phyloP scores from a whole-genome alignment of 1,140 invertebrate genomes.

The Rhizoglyphus robini region DNA sequence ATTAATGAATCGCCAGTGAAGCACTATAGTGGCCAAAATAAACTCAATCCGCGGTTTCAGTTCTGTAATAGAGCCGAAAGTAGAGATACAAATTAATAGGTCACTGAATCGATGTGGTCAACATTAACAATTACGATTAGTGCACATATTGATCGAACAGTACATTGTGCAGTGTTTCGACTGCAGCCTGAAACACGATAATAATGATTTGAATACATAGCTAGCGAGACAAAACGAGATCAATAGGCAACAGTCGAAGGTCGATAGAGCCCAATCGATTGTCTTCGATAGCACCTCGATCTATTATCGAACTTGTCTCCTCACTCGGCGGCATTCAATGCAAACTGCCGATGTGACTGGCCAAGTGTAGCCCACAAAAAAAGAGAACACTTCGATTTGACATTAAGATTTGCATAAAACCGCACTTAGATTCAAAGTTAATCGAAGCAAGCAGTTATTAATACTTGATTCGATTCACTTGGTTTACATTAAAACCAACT shows the following conservation, averaged over 20 bases:
- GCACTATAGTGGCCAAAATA: too few relatives aligned
- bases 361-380: too few relatives aligned
- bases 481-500: not conserved
- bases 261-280: not conserved
- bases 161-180: not conserved
- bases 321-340: not conserved
- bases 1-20: too few relatives aligned
- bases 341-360: not conserved
- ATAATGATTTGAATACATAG: not conserved
- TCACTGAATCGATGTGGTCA: not conserved
- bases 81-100: not conserved
- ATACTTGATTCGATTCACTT: not conserved
- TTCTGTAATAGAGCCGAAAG: not conserved
- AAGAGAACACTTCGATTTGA: not conserved
- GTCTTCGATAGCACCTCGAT: slow-evolving; percentile 8
- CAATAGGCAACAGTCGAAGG: not conserved
- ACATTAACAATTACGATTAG: not conserved
- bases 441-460: not conserved
- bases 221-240: slow-evolving; percentile 3
- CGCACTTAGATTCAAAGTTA: not conserved
- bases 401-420: not conserved
- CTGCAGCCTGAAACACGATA: not conserved
- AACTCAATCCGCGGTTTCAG: not conserved
- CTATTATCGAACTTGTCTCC: not conserved
- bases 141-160: not conserved